These are phyloP conservation scores for Gavialis gangeticus DNA, from an alignment of 2,113 vertebrate species.

Conservation along the genomic window DNA sequence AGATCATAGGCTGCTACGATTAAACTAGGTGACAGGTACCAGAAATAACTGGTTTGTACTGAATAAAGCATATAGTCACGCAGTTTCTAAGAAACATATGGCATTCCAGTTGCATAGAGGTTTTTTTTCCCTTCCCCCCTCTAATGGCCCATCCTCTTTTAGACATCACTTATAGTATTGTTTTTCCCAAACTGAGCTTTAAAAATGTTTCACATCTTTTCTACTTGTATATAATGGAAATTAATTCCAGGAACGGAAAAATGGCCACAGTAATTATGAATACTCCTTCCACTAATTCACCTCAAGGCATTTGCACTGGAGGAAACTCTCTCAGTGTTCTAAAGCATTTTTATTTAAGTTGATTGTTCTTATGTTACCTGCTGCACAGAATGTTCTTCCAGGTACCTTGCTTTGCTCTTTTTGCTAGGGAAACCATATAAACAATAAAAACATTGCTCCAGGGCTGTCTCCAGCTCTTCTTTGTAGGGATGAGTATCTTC, in stretches of 20 bases:
- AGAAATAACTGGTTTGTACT: no score
- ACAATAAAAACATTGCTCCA: constrained; percentile 98
- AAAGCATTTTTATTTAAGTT: not conserved
- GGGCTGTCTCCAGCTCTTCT: constrained; percentile 94
- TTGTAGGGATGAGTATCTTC: constrained; percentile 91
- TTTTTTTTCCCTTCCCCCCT: not conserved
- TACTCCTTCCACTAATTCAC: not conserved
- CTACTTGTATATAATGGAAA: not conserved
- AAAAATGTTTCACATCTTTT: constrained; percentile 34
- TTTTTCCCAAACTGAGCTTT: constrained; percentile 6
- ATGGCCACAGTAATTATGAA: not conserved
- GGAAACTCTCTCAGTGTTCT: not conserved
- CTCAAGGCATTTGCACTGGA: not conserved
- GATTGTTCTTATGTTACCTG: constrained; percentile 81
- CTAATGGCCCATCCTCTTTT: not conserved
- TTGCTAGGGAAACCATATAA: constrained; percentile 95
- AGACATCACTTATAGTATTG: not conserved
- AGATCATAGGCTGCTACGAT: no score
- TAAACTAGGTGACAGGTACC: no score
- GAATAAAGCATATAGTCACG: no score
- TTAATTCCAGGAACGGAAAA: not conserved
- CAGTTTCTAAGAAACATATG: not conserved
- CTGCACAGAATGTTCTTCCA: constrained; percentile 95
- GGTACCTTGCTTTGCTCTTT: constrained; percentile 96
- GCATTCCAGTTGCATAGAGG: not conserved